A percentile compares a stretch with the other conserved stretches of the same genome.
Evolutionary conservation across 2,113 vertebrate species (phyloP).

Genomic region (Oryzias melastigma): DNA sequence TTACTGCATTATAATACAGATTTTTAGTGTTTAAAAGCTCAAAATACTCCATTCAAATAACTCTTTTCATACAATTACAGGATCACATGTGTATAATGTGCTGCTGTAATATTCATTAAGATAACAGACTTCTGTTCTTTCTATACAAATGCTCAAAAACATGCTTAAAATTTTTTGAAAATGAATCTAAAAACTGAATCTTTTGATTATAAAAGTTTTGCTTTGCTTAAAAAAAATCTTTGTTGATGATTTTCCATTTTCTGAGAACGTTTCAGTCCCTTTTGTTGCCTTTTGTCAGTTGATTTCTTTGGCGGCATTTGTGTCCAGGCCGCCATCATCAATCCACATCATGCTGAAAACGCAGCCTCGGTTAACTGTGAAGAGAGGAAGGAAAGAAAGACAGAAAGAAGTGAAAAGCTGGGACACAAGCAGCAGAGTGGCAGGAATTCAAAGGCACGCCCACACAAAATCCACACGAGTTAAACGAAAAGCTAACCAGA

Average conservation of each 20-base stretch:
- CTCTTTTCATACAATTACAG: constrained; percentile 38
- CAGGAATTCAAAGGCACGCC: constrained; percentile 49
- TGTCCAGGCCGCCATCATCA: constrained; percentile 36
- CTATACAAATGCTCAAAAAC: constrained; percentile 61
- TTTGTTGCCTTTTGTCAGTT: constrained; percentile 30
- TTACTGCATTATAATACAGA: constrained; percentile 19
- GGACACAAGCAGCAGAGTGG: constrained; percentile 34
- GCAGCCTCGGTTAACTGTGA: constrained; percentile 71
- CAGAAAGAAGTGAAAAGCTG: constrained; percentile 38
- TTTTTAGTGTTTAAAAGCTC: constrained; percentile 7
- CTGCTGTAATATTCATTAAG: constrained; percentile 35
- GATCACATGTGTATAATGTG: constrained; percentile 27
- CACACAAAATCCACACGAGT: constrained; percentile 56
- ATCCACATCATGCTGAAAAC: constrained; percentile 41
- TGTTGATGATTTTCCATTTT: constrained; percentile 37
- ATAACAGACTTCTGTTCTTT: constrained; percentile 36
- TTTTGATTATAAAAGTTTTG: constrained; percentile 24
- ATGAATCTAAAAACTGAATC: constrained; percentile 17
- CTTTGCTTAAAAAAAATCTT: constrained; percentile 3
- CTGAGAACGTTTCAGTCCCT: constrained; percentile 17
- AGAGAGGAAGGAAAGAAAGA: constrained; percentile 32
- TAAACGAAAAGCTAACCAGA: constrained; percentile 32
- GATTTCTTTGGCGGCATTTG: constrained; percentile 27
- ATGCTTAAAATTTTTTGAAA: constrained; percentile 31
- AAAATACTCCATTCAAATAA: constrained; percentile 18